Conservation (phyloP, 2,888 invertebrate genomes). For the Athetis lepigone region DNA sequence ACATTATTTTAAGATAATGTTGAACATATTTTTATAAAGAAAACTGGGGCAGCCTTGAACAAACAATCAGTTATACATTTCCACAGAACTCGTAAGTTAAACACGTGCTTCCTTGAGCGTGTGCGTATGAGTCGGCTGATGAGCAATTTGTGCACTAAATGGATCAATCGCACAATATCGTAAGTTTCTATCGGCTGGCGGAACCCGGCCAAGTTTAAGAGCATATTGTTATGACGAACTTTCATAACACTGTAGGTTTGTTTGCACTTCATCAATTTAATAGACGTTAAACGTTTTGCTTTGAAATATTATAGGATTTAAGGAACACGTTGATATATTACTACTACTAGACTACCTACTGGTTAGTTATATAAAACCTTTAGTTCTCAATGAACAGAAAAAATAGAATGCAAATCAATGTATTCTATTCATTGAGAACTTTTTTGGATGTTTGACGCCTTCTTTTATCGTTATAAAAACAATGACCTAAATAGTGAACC, state of each 20-base stretch:
- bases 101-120: conserved; percentile 56
- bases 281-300: conserved; percentile 39
- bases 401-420: background rate
- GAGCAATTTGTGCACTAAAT: conserved; percentile 58
- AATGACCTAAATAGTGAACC: too few species aligned
- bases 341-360: conserved; percentile 4
- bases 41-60: conserved; percentile 65
- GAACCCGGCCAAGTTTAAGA: conserved; percentile 62
- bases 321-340: conserved; percentile 31
- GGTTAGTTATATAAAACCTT: background rate
- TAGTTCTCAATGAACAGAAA: background rate
- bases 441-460: background rate
- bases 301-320: conserved; percentile 28
- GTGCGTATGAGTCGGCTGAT: conserved; percentile 49
- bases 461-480: conserved; percentile 9
- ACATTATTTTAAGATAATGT: conserved; percentile 62
- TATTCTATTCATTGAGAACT: too few species aligned
- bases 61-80: conserved; percentile 65
- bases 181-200: conserved; percentile 56
- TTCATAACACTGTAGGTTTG: conserved; percentile 57
- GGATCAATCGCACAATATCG: conserved; percentile 59
- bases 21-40: conserved; percentile 63
- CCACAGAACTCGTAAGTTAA: conserved; percentile 59
- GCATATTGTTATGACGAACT: conserved; percentile 61
- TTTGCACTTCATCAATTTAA: conserved; percentile 50